A percentile compares a stretch with the other conserved stretches of the same genome.
Evolutionary conservation across 2,113 vertebrate species (phyloP).

Genomic region (Vireo altiloquus): DNA sequence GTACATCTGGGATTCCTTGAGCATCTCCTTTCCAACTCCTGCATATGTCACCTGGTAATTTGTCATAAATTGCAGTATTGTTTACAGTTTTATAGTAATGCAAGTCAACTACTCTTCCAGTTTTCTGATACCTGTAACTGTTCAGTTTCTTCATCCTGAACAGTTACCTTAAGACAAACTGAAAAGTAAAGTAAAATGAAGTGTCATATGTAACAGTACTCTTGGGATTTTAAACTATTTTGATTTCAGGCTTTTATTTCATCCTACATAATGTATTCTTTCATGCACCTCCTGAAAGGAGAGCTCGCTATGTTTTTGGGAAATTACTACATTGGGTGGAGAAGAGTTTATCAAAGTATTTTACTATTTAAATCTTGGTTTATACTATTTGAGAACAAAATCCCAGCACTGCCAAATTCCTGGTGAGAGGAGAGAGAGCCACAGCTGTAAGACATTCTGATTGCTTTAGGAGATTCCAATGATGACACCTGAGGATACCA

Average conservation of each 20-base stretch:
- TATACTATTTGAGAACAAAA: neutral
- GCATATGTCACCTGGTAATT: neutral
- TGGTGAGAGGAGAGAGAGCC: neutral
- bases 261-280: neutral
- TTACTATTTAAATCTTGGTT: neutral
- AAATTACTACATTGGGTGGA: neutral
- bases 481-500: neutral
- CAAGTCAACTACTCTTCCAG: neutral
- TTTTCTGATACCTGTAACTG: neutral
- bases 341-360: neutral
- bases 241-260: slow-evolving; percentile 11
- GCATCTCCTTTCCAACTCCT: neutral
- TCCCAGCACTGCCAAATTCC: neutral
- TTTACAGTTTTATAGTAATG: neutral
- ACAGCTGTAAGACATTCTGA: neutral
- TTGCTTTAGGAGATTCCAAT: neutral
- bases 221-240: neutral
- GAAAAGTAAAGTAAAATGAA: neutral
- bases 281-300: neutral
- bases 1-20: neutral
- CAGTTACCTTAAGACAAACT: neutral
- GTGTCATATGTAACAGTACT: neutral
- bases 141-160: neutral
- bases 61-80: neutral
- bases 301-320: neutral